These are phyloP conservation scores for Apamea epomidion DNA, from an alignment of 2,888 invertebrate genomes.

Conservation along the genomic window DNA sequence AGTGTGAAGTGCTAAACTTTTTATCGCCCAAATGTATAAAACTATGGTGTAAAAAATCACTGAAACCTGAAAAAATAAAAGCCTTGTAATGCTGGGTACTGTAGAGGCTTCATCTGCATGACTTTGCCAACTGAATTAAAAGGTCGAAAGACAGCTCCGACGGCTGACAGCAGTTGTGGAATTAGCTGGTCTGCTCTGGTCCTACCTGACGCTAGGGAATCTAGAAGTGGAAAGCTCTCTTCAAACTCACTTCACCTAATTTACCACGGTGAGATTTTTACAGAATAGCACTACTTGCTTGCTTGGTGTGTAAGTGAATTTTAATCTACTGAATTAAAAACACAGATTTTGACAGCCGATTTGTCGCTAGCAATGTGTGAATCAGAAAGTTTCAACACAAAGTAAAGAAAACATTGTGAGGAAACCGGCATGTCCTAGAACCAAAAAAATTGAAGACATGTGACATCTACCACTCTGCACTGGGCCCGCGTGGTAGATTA, in stretches of 20 bases:
- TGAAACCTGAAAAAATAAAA: not conserved
- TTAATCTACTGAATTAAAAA: not conserved
- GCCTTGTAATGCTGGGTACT: not conserved
- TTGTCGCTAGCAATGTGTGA: not conserved
- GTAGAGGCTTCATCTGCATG: not conserved
- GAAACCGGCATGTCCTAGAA: no score
- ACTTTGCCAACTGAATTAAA: not conserved
- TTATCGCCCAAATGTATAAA: constrained; percentile 6
- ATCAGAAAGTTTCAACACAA: not conserved
- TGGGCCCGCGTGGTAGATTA: no score
- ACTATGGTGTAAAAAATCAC: no score
- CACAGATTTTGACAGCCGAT: not conserved
- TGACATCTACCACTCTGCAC: no score
- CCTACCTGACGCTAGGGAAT: not conserved
- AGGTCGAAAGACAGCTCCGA: not conserved
- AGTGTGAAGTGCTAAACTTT: constrained; percentile 16
- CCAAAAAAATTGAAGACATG: no score
- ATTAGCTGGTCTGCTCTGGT: not conserved
- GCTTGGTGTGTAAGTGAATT: not conserved
- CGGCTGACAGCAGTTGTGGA: not conserved
- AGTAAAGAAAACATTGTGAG: no score
- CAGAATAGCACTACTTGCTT: not conserved
- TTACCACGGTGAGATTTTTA: not conserved
- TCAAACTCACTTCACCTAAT: not conserved
- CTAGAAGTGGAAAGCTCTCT: not conserved